Evolutionary conservation across 2,797 vertebrate genomes (phyloP).

Genomic region (Phaenicophaeus curvirostris): DNA sequence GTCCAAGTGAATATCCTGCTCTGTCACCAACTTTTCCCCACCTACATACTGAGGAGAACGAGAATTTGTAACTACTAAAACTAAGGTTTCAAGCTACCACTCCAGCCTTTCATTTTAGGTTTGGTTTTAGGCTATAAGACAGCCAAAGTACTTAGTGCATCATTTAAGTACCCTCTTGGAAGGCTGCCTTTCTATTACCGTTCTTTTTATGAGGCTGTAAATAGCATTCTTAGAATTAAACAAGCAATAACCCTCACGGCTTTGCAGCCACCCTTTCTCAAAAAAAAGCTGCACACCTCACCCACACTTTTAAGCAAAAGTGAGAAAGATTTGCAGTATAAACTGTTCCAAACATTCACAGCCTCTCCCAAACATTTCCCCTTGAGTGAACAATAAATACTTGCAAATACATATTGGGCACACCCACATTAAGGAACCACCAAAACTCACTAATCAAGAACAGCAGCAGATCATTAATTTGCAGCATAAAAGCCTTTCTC

Average conservation of each 20-base stretch:
- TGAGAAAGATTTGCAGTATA: not conserved
- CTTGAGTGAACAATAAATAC: not conserved
- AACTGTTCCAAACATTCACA: not conserved
- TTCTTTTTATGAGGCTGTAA: constrained; percentile 57
- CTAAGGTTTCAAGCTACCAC: not conserved
- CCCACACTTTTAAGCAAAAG: not conserved
- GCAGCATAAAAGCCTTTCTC: constrained; percentile 29
- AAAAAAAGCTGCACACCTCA: not conserved
- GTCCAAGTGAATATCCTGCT: not conserved
- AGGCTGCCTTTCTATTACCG: constrained; percentile 46
- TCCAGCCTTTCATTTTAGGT: not conserved
- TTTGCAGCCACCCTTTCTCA: constrained; percentile 8
- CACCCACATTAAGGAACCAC: not conserved
- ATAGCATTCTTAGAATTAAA: constrained; percentile 60
- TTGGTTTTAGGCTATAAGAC: constrained; percentile 2
- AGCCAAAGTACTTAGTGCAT: not conserved
- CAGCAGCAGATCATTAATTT: constrained; percentile 22
- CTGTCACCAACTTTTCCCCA: not conserved
- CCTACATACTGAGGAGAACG: not conserved
- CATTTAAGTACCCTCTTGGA: constrained; percentile 25
- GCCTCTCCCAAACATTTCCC: not conserved
- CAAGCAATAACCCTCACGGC: constrained; percentile 43
- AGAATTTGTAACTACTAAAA: not conserved
- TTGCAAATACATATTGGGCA: not conserved
- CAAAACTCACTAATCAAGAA: constrained; percentile 6